Base-by-base conservation (phyloP, 2,888 invertebrate genomes). In the Agrilus mali region DNA sequence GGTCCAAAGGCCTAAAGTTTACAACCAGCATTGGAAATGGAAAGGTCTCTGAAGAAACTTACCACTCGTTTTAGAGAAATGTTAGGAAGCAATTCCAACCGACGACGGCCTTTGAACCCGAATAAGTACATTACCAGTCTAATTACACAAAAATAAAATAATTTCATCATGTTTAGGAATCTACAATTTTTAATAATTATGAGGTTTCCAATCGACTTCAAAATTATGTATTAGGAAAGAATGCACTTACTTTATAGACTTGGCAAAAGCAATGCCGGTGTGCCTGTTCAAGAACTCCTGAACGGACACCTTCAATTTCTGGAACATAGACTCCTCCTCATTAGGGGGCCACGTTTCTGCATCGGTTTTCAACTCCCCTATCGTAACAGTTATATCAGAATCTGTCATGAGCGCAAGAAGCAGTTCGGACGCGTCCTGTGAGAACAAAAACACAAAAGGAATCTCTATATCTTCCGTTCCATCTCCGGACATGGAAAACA, bases 401-500 rank as follows among this genome's bases (percentile, higher is more conserved):
- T 79, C 67, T 1, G 68, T 64, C 5, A 68, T 59, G 47, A 84
- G 61, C 1, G 78, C 74, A 13, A 75, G 68, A 0, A 77, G 63
- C n/a, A 94, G 66, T 51, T 77, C 73, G 12, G 70, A 65, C 2
- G 84, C 88, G 64, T 94, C 92, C 46, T 75, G 71, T 6, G 78
- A 74, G 63, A 88, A 95, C 42, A 95, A 73, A 63, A 95, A 95
- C 7, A 93, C 86, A n/a, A 90, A 77, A 0, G 94, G 92, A 58
- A 95, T 92, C 50, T 69, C 75, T 7, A 95, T 84, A 61, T 93
- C 87, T 52, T 86, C 82, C 2, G 70, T 76, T 1, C 90, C 92
- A 66, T 96, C 95, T 2, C 93, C 93, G 1, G 93, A 92, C 96
- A 97, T 96, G 4, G 93, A 92, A 69, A 97, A 97, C 69, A 93